Percentiles rank a stretch among this genome's conserved stretches.
phyloP scores from a whole-genome alignment of 2,797 vertebrate species.

The Betta splendens region DNA sequence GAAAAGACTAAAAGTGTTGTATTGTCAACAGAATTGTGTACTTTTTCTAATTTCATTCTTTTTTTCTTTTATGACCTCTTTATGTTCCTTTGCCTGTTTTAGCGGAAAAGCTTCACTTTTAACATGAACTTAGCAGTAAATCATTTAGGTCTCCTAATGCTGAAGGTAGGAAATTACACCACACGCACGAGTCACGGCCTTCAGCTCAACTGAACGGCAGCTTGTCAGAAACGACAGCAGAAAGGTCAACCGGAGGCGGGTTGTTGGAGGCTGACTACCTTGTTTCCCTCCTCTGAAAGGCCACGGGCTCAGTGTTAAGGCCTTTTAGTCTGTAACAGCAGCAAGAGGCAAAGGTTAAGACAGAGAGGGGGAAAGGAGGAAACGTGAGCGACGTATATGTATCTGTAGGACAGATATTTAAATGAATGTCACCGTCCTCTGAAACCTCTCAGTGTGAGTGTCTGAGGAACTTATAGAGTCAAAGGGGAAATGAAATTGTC shows the following conservation, averaged over 20 bases:
- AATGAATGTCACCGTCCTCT: slow-evolving; percentile 17
- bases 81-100: not conserved
- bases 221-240: slow-evolving; percentile 46
- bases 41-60: not conserved
- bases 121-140: not conserved
- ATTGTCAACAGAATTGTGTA: not conserved
- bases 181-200: not conserved
- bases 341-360: slow-evolving; percentile 12
- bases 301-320: slow-evolving; percentile 23
- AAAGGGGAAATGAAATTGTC: slow-evolving; percentile 50
- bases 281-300: slow-evolving; percentile 47
- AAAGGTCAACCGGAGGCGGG: slow-evolving; percentile 60
- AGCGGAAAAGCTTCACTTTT: not conserved
- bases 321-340: slow-evolving; percentile 29
- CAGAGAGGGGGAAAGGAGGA: slow-evolving; percentile 4
- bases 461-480: slow-evolving; percentile 31
- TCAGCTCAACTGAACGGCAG: slow-evolving; percentile 31
- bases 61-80: not conserved
- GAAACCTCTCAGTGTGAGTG: slow-evolving; percentile 1
- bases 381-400: slow-evolving; percentile 1
- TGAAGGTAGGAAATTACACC: slow-evolving; percentile 9
- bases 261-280: slow-evolving; percentile 48
- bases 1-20: not conserved
- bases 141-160: not conserved
- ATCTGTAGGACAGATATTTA: slow-evolving; percentile 13